phyloP scores from a whole-genome alignment of 2,113 vertebrate species.

The Isurus oxyrinchus region DNA sequence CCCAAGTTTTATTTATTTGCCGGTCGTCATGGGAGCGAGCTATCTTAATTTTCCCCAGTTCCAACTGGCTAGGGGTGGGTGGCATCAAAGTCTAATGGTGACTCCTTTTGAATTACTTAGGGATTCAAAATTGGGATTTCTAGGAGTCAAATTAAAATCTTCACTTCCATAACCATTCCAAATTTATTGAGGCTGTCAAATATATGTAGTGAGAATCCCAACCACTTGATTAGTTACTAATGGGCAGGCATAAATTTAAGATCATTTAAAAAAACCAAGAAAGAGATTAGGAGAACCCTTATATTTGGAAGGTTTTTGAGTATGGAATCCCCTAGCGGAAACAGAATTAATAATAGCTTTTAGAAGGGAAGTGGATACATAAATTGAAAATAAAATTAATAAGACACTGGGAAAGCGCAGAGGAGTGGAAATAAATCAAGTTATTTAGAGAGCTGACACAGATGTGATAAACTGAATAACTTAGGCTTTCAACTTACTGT shows the following conservation, averaged over 20 bases:
- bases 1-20: not conserved
- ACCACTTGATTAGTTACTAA: no score
- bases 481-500: not conserved
- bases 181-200: no score
- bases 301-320: not conserved
- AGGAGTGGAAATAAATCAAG: not conserved
- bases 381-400: not conserved
- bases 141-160: not conserved
- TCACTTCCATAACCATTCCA: no score
- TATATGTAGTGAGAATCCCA: no score
- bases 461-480: not conserved
- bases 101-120: not conserved
- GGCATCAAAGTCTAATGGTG: not conserved
- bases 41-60: not conserved
- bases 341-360: not conserved
- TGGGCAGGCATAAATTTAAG: no score
- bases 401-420: not conserved
- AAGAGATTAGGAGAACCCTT: not conserved
- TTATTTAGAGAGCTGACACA: not conserved
- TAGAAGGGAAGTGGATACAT: not conserved
- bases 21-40: not conserved
- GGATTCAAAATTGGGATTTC: not conserved
- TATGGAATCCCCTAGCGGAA: no score
- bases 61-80: not conserved
- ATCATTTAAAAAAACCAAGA: no score